phyloP scores from a whole-genome alignment of 2,797 vertebrate species.

The Sebastes diploproa region DNA sequence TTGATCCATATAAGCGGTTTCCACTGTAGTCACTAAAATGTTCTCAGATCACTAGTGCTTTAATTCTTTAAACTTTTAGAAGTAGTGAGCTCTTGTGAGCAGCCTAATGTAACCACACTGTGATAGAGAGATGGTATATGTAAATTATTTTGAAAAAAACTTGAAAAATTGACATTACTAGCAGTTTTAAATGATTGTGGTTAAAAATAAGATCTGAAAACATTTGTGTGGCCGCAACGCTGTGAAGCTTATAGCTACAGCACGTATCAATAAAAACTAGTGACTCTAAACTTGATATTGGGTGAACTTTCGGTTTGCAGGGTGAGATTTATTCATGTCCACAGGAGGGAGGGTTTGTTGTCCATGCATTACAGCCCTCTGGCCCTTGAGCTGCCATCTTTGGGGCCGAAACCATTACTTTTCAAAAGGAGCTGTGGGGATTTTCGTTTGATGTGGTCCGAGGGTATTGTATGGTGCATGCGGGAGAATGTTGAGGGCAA shows the following conservation, averaged over 20 bases:
- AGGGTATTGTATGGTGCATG: constrained; percentile 78
- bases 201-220: not conserved
- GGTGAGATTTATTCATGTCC: constrained; percentile 58
- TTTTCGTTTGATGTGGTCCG: constrained; percentile 82
- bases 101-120: not conserved
- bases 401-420: constrained; percentile 77
- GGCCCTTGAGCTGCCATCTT: constrained; percentile 73
- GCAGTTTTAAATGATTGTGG: not conserved
- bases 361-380: constrained; percentile 61
- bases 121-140: not conserved
- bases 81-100: not conserved
- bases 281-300: constrained; percentile 42
- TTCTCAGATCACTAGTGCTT: not conserved
- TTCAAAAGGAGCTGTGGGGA: constrained; percentile 78
- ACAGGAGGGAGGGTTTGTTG: constrained; percentile 56
- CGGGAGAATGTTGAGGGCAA: constrained; percentile 79
- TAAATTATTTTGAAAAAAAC: not conserved
- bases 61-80: not conserved
- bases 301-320: constrained; percentile 16
- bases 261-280: not conserved
- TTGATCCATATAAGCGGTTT: too few relatives aligned
- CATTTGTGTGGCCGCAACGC: not conserved
- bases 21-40: not conserved
- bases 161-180: not conserved
- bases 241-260: not conserved